Conservation (phyloP, 2,888 invertebrate genomes). For the Hirtodrosophila duncani region DNA sequence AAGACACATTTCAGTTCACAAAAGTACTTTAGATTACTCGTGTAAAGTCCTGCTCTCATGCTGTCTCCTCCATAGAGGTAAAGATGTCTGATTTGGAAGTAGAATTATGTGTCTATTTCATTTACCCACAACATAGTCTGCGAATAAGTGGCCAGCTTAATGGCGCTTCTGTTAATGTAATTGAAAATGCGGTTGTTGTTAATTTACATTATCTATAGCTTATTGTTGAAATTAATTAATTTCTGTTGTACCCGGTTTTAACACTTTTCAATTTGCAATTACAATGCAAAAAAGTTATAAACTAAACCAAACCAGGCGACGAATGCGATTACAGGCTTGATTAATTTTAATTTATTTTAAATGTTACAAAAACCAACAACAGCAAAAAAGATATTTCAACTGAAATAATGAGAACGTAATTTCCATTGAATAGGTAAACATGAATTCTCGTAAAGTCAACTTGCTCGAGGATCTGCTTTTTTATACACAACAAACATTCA, state of each 20-base stretch:
- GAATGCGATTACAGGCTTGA: conserved; percentile 62
- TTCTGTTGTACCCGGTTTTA: conserved; percentile 39
- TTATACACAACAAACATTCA: no score
- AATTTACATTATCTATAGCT: conserved; percentile 50
- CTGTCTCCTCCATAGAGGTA: no score
- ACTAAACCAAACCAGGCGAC: conserved; percentile 24
- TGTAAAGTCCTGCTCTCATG: no score
- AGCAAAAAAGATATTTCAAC: conserved; percentile 18
- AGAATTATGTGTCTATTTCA: conserved; percentile 40
- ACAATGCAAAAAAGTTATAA: conserved; percentile 12
- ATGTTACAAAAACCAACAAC: conserved; percentile 22
- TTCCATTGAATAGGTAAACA: conserved; percentile 17
- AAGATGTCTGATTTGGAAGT: no score
- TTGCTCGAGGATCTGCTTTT: not conserved
- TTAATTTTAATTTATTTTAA: conserved; percentile 52
- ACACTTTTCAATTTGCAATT: conserved; percentile 10
- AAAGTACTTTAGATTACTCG: no score
- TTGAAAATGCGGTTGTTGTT: conserved; percentile 57
- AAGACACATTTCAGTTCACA: no score
- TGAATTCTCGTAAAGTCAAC: conserved; percentile 10
- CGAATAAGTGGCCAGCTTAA: no score
- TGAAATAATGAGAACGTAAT: conserved; percentile 14
- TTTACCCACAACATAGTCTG: no score
- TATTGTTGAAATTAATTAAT: conserved; percentile 64
- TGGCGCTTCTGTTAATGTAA: conserved; percentile 59